These are phyloP conservation scores for Tortrix viridana DNA, from an alignment of 2,888 invertebrate species.

Conservation along the genomic window DNA sequence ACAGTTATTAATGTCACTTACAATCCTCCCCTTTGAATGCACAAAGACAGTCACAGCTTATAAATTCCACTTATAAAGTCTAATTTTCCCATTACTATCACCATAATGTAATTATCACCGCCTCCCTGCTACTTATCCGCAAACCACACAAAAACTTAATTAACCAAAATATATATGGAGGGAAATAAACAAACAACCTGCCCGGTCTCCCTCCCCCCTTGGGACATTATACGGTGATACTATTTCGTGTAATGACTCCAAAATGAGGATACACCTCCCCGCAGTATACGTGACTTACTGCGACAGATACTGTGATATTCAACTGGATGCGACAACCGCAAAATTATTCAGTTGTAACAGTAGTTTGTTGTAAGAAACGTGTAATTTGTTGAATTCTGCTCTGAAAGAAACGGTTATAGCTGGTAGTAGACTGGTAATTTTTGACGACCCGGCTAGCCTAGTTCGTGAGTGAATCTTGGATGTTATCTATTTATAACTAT, in stretches of 20 bases:
- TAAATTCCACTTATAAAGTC: conserved; percentile 45
- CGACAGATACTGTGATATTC: conserved; percentile 9
- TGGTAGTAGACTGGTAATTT: no score
- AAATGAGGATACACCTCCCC: conserved; percentile 79
- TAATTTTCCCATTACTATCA: conserved; percentile 53
- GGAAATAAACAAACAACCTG: conserved; percentile 76
- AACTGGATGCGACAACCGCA: conserved; percentile 16
- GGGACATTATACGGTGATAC: conserved; percentile 81
- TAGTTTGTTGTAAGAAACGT: no score
- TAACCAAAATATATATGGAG: conserved; percentile 79
- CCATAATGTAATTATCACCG: conserved; percentile 40
- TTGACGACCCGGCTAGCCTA: no score
- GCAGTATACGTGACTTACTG: conserved; percentile 59
- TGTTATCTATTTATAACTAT: no score
- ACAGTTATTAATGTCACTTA: background rate
- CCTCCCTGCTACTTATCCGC: conserved; percentile 60
- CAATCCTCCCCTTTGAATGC: conserved; percentile 1
- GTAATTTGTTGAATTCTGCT: no score
- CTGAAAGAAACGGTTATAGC: no score
- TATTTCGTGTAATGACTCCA: conserved; percentile 84
- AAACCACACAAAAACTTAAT: conserved; percentile 80
- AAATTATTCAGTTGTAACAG: background rate
- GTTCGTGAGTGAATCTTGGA: no score
- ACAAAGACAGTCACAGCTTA: conserved; percentile 33
- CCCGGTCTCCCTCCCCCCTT: conserved; percentile 69